Evolutionary conservation across 1,140 invertebrate genomes (phyloP), one percentile per base, ranked within the genome.

Genomic region (Chelonus insularis): DNA sequence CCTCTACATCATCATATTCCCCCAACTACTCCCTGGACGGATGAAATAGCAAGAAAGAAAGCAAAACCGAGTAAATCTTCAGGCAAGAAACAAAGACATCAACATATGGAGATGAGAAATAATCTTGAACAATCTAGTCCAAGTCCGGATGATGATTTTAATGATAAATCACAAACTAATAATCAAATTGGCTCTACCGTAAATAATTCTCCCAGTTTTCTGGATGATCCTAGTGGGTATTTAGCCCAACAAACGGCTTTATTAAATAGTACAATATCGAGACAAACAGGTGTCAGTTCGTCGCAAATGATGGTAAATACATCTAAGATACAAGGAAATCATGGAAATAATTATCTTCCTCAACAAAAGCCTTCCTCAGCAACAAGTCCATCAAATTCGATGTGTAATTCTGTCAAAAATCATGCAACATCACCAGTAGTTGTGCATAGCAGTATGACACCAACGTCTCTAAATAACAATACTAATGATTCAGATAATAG

Each of bases 141-240:
- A 25, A 76, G 61, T 66, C 71, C 64, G 45, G 61, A 39, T 21
- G 74, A 79, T 16, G 77, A 79, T n/a, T 80, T 75, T 21, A 67
- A 62, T 12, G 77, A 82, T 4, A 79, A 79, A 21, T 69, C 62
- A 41, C 73, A 75, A 25, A 63, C 66, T 20, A 72, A 66, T 36
- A 76, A 48, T 66, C 73, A 71, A 69, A 74, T 72, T 54, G 73
- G 72, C 11, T 72, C 72, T 2, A 75, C 67, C 0, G 70, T 72
- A 4, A 74, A 64, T 65, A 79, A 62, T 57, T 76, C 82, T 60
- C 89, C 88, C 1, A 90, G 88, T 34, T 95, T 95, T 70, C 87
- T 95, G 82, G 93, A 95, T 66, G 93, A 96, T 78, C 92, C 93
- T 0, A 93, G 88, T 72, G 93, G 91, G 3, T 95, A 94, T 80